Base-by-base conservation (phyloP, 2,888 invertebrate genomes). In the Diaphora mendica region DNA sequence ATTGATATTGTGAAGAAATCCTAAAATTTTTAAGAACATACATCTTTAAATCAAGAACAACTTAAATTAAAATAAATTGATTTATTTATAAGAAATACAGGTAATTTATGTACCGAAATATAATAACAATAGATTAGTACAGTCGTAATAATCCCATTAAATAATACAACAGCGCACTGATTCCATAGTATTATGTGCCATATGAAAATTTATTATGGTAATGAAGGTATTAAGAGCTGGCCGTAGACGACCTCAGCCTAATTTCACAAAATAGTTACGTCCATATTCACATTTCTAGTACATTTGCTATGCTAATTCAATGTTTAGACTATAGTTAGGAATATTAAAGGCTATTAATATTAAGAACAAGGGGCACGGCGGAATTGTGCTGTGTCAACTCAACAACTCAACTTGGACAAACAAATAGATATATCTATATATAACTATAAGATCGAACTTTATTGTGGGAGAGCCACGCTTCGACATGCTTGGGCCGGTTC, bases 241-340 rank as follows among this genome's bases (percentile, higher is more conserved):
- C 69, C n/a, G 72, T 66, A 70, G 81, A 76, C 69, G 80, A 78
- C 84, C 84, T 84, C 83, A 84, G 79, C 74, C 84, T 84, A 81
- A 84, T 84, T 84, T 84, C 82, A 72, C 73, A 77, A 79, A 70
- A 26, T 30, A 44, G 51, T 5, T 62, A 70, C 26, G 51, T 76
- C 77, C 81, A 71, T 73, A 77, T 73, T 71, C 72, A 69, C 64
- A 71, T 42, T 65, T 79, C 75, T 79, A 80, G 77, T 79, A 39
- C 70, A 73, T 78, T 79, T 72, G 64, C 73, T 82, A 83, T 83
- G 83, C 77, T 72, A 82, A 84, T 82, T 33, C 65, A 44, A 65
- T 59, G 68, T 75, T 64, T 74, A 75, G 70, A 66, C 39, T 73
- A 35, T 74, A 62, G 68, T 70, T 71, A 71, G n/a, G 33, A 74